Conservation (phyloP, 2,888 invertebrate species). For the Tryphoninae sp. region DNA sequence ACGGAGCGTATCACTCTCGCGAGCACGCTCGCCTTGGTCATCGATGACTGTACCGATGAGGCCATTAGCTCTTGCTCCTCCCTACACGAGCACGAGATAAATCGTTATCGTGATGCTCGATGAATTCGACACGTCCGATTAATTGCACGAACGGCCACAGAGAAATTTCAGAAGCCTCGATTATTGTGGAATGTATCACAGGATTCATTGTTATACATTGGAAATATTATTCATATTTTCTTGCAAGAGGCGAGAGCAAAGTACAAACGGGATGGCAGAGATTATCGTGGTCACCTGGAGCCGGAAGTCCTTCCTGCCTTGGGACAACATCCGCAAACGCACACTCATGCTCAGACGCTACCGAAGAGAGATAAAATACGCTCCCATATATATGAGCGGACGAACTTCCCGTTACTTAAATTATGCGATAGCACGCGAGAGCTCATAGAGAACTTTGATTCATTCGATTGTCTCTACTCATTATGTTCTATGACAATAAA, state of each 20-base stretch:
- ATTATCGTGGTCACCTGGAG: slow-evolving; percentile 52
- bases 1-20: slow-evolving; percentile 20
- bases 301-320: slow-evolving; percentile 60
- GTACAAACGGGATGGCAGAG: not conserved
- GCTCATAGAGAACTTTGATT: slow-evolving; percentile 9
- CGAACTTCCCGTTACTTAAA: slow-evolving; percentile 55
- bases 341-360: slow-evolving; percentile 19
- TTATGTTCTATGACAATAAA: slow-evolving; percentile 3
- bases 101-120: slow-evolving; percentile 28
- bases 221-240: slow-evolving; percentile 24
- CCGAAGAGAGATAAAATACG: slow-evolving; percentile 28
- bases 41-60: slow-evolving; percentile 56
- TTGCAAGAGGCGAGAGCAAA: slow-evolving; percentile 11
- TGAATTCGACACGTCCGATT: slow-evolving; percentile 1
- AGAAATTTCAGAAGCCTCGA: not conserved
- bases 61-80: slow-evolving; percentile 30
- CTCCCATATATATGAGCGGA: slow-evolving; percentile 18
- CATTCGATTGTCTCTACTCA: slow-evolving; percentile 2
- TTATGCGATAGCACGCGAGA: slow-evolving; percentile 35
- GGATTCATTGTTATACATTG: not conserved
- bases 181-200: not conserved
- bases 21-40: slow-evolving; percentile 47
- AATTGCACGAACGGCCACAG: not conserved
- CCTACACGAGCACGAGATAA: slow-evolving; percentile 29
- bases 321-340: slow-evolving; percentile 51